phyloP scores from a whole-genome alignment of 30 jellyfish, hydroid and myxozoan genomes.

The Turritopsis rubra region DNA sequence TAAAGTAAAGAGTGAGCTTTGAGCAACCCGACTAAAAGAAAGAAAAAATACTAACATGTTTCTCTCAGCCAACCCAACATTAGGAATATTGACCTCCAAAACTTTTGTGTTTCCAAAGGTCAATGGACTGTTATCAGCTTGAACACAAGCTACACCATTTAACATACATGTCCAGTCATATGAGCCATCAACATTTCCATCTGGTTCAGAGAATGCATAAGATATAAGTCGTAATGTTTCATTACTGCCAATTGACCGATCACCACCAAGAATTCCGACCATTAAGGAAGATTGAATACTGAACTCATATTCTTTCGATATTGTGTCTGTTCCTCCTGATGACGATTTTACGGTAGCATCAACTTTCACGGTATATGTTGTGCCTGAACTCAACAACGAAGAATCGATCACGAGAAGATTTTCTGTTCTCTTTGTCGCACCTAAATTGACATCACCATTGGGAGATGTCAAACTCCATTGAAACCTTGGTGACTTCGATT shows the following conservation, averaged over 20 bases:
- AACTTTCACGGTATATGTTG: neutral
- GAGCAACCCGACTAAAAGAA: too few relatives aligned
- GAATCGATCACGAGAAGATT: neutral
- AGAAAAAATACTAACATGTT: slow-evolving; percentile 10
- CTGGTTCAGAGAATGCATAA: slow-evolving; percentile 9
- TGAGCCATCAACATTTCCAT: neutral
- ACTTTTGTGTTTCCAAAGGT: slow-evolving; percentile 13
- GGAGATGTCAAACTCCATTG: neutral
- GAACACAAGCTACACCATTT: slow-evolving; percentile 13
- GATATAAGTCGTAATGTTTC: slow-evolving; percentile 24
- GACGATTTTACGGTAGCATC: neutral
- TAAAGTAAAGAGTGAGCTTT: too few relatives aligned
- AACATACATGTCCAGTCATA: slow-evolving; percentile 40
- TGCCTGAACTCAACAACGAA: neutral
- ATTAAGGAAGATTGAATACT: neutral
- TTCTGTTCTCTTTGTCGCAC: neutral
- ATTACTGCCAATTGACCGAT: slow-evolving; percentile 30
- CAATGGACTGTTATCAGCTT: slow-evolving; percentile 3
- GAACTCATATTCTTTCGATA: neutral
- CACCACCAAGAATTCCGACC: slow-evolving; percentile 47
- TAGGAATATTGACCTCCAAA: slow-evolving; percentile 12
- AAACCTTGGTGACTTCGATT: neutral
- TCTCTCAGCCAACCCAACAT: slow-evolving; percentile 32
- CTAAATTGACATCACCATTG: slow-evolving; percentile 4
- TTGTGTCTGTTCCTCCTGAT: neutral